phyloP scores from a whole-genome alignment of 2,113 vertebrate genomes.

The Paramisgurnus dabryanus region DNA sequence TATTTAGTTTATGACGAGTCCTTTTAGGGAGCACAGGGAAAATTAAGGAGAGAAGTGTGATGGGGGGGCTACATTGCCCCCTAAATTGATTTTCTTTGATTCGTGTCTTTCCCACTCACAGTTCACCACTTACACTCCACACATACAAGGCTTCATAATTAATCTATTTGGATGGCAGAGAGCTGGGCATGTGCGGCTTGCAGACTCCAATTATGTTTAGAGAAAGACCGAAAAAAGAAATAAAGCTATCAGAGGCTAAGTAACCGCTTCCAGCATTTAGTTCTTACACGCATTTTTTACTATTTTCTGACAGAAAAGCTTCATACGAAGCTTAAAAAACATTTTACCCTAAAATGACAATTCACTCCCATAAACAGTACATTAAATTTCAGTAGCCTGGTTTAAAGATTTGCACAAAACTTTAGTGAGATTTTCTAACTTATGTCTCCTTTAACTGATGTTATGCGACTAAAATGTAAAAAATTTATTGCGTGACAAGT shows the following conservation, averaged over 20 bases:
- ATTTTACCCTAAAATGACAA: no score
- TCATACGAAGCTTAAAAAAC: no score
- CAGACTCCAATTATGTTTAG: conserved; percentile 48
- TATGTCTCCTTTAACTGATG: no score
- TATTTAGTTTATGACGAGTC: conserved; percentile 37
- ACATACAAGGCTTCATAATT: conserved; percentile 54
- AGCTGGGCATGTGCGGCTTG: conserved; percentile 31
- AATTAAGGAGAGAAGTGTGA: conserved; percentile 31
- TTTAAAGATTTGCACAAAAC: no score
- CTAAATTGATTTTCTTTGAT: conserved; percentile 60
- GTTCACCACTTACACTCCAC: conserved; percentile 43
- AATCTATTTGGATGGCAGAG: conserved; percentile 55
- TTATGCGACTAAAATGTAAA: no score
- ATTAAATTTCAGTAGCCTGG: no score
- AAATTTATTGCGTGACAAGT: no score
- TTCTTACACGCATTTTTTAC: neutral
- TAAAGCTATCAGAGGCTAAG: neutral
- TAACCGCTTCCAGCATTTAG: conserved; percentile 35
- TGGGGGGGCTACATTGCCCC: conserved; percentile 40
- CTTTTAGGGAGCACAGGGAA: conserved; percentile 29
- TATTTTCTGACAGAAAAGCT: no score
- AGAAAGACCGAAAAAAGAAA: neutral
- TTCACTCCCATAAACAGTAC: no score
- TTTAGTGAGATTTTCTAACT: no score
- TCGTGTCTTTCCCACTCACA: conserved; percentile 49